Conservation (phyloP, 2,797 vertebrate species). For the Cephalopachus bancanus region DNA sequence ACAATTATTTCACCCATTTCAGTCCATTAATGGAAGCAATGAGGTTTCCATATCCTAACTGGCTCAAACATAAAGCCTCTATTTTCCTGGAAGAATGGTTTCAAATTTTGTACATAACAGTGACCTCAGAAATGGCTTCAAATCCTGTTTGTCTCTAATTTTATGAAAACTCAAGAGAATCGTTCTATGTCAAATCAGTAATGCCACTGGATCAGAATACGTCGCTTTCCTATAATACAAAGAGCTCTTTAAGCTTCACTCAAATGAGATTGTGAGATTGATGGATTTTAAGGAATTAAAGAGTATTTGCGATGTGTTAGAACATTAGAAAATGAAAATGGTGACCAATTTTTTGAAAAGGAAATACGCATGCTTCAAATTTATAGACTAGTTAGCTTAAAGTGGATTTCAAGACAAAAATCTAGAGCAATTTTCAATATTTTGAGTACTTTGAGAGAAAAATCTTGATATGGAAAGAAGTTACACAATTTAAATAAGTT, state of each 20-base stretch:
- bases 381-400: neutral
- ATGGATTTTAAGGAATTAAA: conserved; percentile 2
- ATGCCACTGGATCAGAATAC: neutral
- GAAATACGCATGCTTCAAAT: neutral
- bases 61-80: accelerated
- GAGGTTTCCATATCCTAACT: neutral
- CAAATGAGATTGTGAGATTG: neutral
- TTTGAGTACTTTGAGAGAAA: neutral
- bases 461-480: neutral
- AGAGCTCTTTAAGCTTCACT: neutral
- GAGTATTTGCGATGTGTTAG: neutral
- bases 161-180: neutral
- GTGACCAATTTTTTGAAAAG: neutral
- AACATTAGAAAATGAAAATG: neutral
- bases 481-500: neutral
- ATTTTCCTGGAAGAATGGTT: neutral
- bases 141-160: neutral
- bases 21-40: neutral
- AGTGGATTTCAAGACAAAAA: neutral
- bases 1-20: neutral
- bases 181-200: neutral
- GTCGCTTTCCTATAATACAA: neutral
- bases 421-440: neutral
- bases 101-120: neutral
- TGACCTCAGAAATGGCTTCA: neutral